phyloP scores from a whole-genome alignment of 2,113 vertebrate species.

The Gulo gulo region DNA sequence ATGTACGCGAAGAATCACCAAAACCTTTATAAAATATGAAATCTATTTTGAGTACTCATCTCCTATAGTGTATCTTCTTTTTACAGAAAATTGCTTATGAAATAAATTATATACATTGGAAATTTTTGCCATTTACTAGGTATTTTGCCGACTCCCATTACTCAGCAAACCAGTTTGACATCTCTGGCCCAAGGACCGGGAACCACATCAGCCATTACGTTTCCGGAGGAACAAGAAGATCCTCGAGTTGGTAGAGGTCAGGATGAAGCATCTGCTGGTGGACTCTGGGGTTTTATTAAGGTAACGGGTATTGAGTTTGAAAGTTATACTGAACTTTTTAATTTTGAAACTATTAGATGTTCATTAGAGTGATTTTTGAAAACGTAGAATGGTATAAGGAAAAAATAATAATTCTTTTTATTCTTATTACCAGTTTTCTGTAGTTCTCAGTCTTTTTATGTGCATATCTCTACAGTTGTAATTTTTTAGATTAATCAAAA shows the following conservation, averaged over 20 bases:
- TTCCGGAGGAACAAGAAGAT: conserved; percentile 94
- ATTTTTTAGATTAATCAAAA: neutral
- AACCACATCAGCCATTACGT: conserved; percentile 92
- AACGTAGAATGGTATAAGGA: neutral
- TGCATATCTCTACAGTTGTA: neutral
- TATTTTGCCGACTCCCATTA: conserved; percentile 86
- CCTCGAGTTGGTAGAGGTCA: conserved; percentile 78
- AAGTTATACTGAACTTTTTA: neutral
- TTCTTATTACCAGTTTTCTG: neutral
- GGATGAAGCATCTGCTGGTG: conserved; percentile 81
- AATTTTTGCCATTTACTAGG: conserved; percentile 71
- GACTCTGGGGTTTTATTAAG: conserved; percentile 97
- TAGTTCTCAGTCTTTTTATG: neutral
- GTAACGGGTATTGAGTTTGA: conserved; percentile 73
- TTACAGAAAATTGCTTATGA: neutral
- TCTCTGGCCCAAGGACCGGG: conserved; percentile 79
- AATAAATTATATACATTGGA: conserved; percentile 26
- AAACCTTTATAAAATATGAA: neutral
- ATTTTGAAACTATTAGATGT: neutral
- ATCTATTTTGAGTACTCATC: neutral
- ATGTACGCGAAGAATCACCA: no score
- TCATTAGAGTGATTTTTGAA: conserved; percentile 4
- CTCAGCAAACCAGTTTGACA: conserved; percentile 84
- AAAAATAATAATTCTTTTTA: neutral
- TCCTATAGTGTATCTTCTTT: neutral